A percentile compares a stretch with the other conserved stretches of the same genome.
Evolutionary conservation across 2,888 invertebrate species (phyloP).

Genomic region (Chydorus sphaericus): DNA sequence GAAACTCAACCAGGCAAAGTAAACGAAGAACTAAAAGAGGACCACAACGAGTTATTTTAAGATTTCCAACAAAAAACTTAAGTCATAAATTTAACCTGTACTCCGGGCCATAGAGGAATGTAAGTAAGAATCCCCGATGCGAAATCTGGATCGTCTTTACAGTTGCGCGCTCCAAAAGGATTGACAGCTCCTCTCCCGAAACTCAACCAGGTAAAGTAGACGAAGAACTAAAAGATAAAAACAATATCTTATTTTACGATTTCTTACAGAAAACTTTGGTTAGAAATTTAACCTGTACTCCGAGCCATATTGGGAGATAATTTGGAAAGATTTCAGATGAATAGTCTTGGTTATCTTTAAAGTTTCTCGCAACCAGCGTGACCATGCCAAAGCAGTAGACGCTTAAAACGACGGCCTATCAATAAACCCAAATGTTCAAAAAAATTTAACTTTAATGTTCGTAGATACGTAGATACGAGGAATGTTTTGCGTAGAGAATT

Average conservation of each 20-base stretch:
- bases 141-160: not conserved
- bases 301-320: not conserved
- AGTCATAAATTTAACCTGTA: not conserved
- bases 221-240: not conserved
- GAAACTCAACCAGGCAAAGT: not conserved
- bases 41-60: too few species aligned
- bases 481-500: slow-evolving; percentile 1
- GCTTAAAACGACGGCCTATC: not conserved
- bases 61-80: not conserved
- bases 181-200: not conserved
- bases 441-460: too few species aligned
- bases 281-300: not conserved
- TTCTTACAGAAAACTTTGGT: not conserved
- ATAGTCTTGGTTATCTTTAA: not conserved
- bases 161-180: too few species aligned
- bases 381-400: not conserved
- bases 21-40: slow-evolving; percentile 1
- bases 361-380: not conserved
- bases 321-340: not conserved
- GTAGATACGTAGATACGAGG: too few species aligned
- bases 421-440: not conserved
- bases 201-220: not conserved
- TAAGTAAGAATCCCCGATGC: not conserved
- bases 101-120: not conserved
- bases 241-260: too few species aligned